Evolutionary conservation across 2,888 invertebrate genomes (phyloP), one percentile per base, ranked within the genome.

Genomic region (Papilio elwesi): DNA sequence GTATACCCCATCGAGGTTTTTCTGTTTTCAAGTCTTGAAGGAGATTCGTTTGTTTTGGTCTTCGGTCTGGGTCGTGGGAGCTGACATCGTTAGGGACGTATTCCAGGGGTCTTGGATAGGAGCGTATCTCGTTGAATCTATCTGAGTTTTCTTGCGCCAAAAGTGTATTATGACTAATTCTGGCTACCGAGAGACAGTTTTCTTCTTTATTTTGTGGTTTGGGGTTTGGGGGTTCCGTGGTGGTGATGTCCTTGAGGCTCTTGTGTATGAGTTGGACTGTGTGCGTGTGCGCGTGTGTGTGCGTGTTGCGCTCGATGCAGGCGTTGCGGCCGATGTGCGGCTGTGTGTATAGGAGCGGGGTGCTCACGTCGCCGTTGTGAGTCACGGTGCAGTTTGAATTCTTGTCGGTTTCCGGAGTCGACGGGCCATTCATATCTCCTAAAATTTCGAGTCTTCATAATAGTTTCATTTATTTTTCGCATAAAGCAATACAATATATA

Each of bases 281-380:
- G 87, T 80, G 94, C 87, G 70, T 94, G 86, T 77, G 95, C 86
- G 91, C 95, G 95, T 78, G 96, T 88, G 89, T 97, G 77, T 87
- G 87, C 11, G 92, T 92, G 83, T 92, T 93, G 0, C 97, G 95
- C 11, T 98, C 98, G 85, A 98, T 98, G 87, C 97, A 98, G 11
- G 96, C 95, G 93, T 98, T 98, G 47, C 97, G 94, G 0, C 98
- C 98, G 86, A 98, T 97, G 87, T 97, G 97, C 0, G 97, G 97
- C 82, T 97, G 97, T 0, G 91, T 84, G 83, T 88, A 90, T 0
- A 91, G 83, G 62, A 97, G 89, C 51, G 96, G 96, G 3, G 90
- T 90, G 7, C 87, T 86, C 72, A 89, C 90, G 81, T 91, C 92
- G 78, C 90, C 87, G 71, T 74, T 78, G n/a, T 75, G 76, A 1